Conservation (phyloP, 2,113 vertebrate genomes). For the Raphicerus campestris region DNA sequence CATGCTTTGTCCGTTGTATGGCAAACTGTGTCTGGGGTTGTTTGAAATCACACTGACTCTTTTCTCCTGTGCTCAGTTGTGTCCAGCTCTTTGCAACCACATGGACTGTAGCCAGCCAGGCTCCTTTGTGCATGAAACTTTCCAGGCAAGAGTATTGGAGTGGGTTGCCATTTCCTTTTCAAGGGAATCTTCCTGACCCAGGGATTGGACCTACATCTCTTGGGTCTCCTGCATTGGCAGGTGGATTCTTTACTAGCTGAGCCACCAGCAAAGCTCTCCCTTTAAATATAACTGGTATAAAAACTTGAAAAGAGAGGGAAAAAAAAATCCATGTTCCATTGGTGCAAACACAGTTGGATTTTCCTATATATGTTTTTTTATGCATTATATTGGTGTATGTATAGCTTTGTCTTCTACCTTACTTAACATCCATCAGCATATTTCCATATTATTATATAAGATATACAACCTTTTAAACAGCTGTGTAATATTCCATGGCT, state of each 20-base stretch:
- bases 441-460: neutral
- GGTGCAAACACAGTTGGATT: neutral
- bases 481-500: neutral
- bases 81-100: neutral
- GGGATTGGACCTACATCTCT: neutral
- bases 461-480: neutral
- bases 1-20: neutral
- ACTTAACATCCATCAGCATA: neutral
- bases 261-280: neutral
- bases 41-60: neutral
- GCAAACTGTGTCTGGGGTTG: neutral
- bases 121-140: neutral
- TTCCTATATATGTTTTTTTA: neutral
- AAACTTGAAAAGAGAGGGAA: neutral
- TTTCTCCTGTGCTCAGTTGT: rapidly evolving
- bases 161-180: neutral
- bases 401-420: neutral
- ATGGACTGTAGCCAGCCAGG: neutral
- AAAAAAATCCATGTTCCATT: neutral
- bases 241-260: neutral
- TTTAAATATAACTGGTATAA: neutral
- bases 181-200: neutral
- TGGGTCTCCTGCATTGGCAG: neutral
- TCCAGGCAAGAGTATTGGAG: neutral
- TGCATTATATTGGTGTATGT: neutral